Base-by-base conservation (phyloP, 1,140 invertebrate genomes). In the Danaus plexippus region DNA sequence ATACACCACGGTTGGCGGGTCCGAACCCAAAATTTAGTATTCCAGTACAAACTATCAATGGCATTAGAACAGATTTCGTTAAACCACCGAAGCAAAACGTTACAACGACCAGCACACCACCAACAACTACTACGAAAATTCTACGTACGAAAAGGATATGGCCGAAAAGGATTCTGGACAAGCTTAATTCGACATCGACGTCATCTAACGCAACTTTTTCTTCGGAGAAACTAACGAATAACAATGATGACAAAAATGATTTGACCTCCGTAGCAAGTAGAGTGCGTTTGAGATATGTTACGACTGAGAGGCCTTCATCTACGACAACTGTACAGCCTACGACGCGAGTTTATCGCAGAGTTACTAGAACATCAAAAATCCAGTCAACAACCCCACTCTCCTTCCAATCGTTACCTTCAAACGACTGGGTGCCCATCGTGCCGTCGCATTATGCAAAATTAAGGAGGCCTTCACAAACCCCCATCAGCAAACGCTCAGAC, bases 101-200 rank as follows among this genome's bases (percentile, higher is more conserved):
- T 11, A 75, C 70, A 7, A 66, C 61, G 15, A 61, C 73, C 5
- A 73, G 71, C 1, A 71, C 75, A 22, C 63, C 71, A 43, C 62
- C 73, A 15, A 77, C 78, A 5, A 83, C 80, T 4, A 80, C 79
- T 1, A 64, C 58, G 55, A 72, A 68, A 67, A 46, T 73, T 42
- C 61, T 82, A 15, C 75, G 84, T 61, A 85, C 78, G 47, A 87
- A 85, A 65, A 73, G 84, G 66, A 87, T 87, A 67, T 87, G 84
- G 84, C 84, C 84, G 9, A 84, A 82, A 59, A 71, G 73, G 58
- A 68, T 80, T 42, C 59, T 73, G 56, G 71, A 81, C 46, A 78
- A 80, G 58, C 66, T 76, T 57, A 85, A 82, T 53, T 67, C 62
- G 32, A 70, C 63, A 18, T 67, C 62, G 32, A 71, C 63, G 22